Evolutionary conservation across 2,113 vertebrate species (phyloP).

Genomic region (Benitochromis conjunctus): DNA sequence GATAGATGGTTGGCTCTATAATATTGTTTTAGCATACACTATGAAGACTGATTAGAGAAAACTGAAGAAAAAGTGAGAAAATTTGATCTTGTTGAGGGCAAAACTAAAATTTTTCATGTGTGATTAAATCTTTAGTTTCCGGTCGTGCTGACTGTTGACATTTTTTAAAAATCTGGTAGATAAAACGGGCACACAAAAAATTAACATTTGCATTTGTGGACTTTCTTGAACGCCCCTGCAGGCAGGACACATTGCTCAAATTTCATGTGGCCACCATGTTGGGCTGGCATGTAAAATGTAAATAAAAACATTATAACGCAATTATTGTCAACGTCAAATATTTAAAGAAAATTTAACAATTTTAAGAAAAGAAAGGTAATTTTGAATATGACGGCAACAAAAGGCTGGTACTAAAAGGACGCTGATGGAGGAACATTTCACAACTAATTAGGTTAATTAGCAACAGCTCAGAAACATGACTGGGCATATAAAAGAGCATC

Average conservation of each 20-base stretch:
- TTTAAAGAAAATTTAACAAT: no score
- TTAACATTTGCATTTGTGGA: neutral
- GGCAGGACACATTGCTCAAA: neutral
- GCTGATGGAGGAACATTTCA: neutral
- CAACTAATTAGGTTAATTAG: neutral
- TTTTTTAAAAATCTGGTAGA: neutral
- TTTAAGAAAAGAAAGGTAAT: no score
- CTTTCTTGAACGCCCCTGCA: neutral
- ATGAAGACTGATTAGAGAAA: neutral
- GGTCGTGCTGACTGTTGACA: neutral
- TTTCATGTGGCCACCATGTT: neutral
- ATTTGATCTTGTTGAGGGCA: neutral
- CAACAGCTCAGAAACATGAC: neutral
- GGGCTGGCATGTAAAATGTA: neutral
- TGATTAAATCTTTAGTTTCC: neutral
- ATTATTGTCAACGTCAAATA: neutral
- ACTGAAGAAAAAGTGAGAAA: neutral
- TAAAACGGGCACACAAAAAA: neutral
- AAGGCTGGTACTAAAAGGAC: neutral
- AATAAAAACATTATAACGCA: neutral
- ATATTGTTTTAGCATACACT: neutral
- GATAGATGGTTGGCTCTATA: conserved; percentile 19
- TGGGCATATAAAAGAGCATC: neutral
- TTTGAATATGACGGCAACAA: no score
- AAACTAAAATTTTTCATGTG: neutral